A percentile compares a stretch with the other conserved stretches of the same genome.
Conservation (phyloP, 2,113 vertebrate species). For the Apteryx owenii region DNA sequence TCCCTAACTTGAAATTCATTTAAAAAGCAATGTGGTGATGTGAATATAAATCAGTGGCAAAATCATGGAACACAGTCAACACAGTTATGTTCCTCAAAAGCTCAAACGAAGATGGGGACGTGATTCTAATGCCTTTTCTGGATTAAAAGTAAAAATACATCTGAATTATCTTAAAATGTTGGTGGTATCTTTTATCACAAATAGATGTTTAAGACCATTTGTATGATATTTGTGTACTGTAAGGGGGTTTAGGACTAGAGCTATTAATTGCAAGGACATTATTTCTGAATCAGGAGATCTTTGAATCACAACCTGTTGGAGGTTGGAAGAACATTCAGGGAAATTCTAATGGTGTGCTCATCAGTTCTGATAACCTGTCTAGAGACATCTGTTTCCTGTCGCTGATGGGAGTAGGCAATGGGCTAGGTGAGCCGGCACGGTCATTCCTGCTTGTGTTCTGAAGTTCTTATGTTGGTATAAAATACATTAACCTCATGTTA, state of each 20-base stretch:
- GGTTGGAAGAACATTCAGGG: background rate
- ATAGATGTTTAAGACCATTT: background rate
- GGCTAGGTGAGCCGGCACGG: background rate
- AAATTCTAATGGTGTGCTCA: background rate
- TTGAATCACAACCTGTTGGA: background rate
- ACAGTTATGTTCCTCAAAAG: background rate
- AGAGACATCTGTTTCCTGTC: background rate
- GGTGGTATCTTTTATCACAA: background rate
- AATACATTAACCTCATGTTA: background rate
- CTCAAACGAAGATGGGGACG: background rate
- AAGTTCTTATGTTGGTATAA: background rate
- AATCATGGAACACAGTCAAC: background rate
- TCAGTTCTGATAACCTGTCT: background rate
- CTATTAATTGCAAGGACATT: background rate
- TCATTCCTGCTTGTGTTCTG: background rate
- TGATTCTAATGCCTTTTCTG: background rate
- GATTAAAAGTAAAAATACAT: background rate
- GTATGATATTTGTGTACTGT: background rate
- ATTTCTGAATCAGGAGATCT: background rate
- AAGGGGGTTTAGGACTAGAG: background rate
- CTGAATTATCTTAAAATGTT: background rate
- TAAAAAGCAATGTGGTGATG: background rate
- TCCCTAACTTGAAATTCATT: background rate
- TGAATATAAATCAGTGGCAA: background rate
- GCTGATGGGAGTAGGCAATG: background rate